Evolutionary conservation across 2,113 vertebrate species (phyloP).

Genomic region (Strigops habroptila): DNA sequence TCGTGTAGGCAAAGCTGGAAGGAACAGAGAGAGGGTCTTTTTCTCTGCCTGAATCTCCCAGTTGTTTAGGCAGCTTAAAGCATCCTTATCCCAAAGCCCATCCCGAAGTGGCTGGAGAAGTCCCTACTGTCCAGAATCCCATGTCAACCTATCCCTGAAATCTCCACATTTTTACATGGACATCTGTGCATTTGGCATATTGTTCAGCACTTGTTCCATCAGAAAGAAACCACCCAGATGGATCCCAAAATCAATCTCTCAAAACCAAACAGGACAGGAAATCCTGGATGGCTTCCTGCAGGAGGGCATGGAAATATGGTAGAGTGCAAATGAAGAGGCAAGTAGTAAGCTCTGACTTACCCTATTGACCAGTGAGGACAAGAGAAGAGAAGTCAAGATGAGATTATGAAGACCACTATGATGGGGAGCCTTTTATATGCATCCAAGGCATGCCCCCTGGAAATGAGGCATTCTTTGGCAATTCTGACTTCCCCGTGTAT

Average conservation of each 20-base stretch:
- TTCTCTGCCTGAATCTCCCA: background rate
- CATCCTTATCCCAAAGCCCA: background rate
- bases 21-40: background rate
- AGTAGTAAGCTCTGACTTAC: background rate
- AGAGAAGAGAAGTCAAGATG: background rate
- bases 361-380: background rate
- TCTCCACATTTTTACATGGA: accelerated
- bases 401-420: background rate
- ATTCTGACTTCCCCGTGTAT: background rate
- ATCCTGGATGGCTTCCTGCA: background rate
- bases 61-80: background rate
- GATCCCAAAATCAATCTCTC: background rate
- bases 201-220: background rate
- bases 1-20: slow-evolving; percentile 1
- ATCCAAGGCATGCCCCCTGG: background rate
- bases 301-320: accelerated
- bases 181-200: accelerated
- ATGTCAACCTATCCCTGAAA: background rate
- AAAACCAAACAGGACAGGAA: background rate
- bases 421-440: background rate
- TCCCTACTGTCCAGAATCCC: background rate
- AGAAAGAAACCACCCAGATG: background rate
- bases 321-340: background rate
- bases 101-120: background rate
- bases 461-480: slow-evolving; percentile 28